Conservation (phyloP, 2,888 invertebrate species). For the Amphimallon solstitiale region DNA sequence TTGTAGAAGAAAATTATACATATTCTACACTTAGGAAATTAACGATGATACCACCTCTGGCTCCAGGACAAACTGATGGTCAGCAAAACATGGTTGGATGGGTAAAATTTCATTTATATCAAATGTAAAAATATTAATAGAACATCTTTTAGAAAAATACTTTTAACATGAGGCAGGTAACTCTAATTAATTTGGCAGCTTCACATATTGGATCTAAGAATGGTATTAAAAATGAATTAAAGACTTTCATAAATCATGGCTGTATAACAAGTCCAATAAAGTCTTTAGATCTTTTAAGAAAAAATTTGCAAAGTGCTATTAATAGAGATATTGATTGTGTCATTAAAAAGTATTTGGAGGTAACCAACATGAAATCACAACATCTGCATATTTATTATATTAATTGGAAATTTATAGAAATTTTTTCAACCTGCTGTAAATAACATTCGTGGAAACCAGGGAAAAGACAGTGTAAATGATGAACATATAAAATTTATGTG, state of each 20-base stretch:
- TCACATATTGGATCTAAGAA: conserved; percentile 70
- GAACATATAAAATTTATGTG: conserved; percentile 80
- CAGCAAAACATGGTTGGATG: conserved; percentile 63
- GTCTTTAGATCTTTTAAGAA: conserved; percentile 78
- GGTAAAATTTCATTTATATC: conserved; percentile 52
- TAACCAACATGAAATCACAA: conserved; percentile 54
- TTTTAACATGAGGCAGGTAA: conserved; percentile 76
- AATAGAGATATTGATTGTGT: conserved; percentile 82
- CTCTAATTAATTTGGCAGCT: conserved; percentile 75
- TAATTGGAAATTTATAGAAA: conserved; percentile 68
- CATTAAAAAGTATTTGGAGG: conserved; percentile 81
- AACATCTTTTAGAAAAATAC: conserved; percentile 64
- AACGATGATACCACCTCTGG: conserved; percentile 63
- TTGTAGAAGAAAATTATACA: conserved; percentile 21
- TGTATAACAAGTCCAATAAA: conserved; percentile 74
- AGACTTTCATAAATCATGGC: conserved; percentile 60
- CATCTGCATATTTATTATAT: conserved; percentile 3
- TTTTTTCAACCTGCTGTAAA: conserved; percentile 83
- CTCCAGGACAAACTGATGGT: conserved; percentile 60
- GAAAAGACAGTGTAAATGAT: conserved; percentile 78
- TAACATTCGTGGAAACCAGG: conserved; percentile 80
- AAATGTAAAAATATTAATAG: neutral
- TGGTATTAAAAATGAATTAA: conserved; percentile 61
- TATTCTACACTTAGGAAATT: neutral
- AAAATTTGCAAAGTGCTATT: conserved; percentile 80